Conservation (phyloP, 2,888 invertebrate genomes). For the Catocala fraxini region DNA sequence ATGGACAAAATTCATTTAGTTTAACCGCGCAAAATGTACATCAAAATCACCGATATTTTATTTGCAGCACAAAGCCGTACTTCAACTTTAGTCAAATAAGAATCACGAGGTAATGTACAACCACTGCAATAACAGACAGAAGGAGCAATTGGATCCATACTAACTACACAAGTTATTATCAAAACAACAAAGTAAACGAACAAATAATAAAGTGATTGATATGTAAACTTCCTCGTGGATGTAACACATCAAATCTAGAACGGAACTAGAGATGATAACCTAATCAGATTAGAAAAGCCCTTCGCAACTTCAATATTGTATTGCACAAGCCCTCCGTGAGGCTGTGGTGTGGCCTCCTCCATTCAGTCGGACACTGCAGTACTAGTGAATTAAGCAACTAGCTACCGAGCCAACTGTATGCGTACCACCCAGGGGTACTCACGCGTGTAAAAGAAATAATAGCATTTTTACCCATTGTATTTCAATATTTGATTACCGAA, state of each 20-base stretch:
- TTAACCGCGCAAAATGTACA: too few relatives aligned
- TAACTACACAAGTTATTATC: not conserved
- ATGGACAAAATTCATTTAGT: too few relatives aligned
- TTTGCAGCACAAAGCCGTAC: too few relatives aligned
- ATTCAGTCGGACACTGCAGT: conserved; percentile 55
- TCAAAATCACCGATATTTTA: too few relatives aligned
- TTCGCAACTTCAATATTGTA: conserved; percentile 60
- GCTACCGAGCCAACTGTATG: conserved; percentile 39
- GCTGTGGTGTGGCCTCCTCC: conserved; percentile 54
- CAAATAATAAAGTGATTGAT: not conserved
- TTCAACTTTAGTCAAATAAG: too few relatives aligned
- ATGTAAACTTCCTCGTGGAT: conserved; percentile 4
- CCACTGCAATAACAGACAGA: too few relatives aligned
- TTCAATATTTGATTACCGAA: conserved; percentile 14
- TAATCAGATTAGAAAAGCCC: conserved; percentile 56
- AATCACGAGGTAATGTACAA: too few relatives aligned
- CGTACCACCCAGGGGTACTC: conserved; percentile 50
- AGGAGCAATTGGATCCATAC: too few relatives aligned
- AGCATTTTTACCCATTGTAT: conserved; percentile 41
- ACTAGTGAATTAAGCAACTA: conserved; percentile 55
- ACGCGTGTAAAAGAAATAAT: conserved; percentile 61
- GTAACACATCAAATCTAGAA: conserved; percentile 30
- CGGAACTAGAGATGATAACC: conserved; percentile 54
- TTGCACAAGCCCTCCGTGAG: conserved; percentile 57
- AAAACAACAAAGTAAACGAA: not conserved